Evolutionary conservation across 2,888 invertebrate species (phyloP).

Genomic region (Cerceris rybyensis): DNA sequence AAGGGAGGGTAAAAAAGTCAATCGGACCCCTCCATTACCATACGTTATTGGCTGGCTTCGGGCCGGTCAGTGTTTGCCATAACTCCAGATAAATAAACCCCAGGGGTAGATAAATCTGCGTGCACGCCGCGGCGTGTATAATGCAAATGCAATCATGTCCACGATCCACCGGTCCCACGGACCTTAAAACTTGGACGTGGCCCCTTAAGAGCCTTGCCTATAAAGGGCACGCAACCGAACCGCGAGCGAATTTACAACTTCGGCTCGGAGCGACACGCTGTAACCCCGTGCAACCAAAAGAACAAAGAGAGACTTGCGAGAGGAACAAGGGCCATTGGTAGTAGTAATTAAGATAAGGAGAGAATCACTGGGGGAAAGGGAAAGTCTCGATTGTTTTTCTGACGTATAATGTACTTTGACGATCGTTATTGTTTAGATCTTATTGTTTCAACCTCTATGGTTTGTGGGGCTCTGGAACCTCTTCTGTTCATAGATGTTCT

Average conservation of each 20-base stretch:
- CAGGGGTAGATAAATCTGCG: conserved; percentile 78
- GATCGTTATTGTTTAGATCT: too few relatives aligned
- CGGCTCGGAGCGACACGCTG: conserved; percentile 53
- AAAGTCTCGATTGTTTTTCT: too few relatives aligned
- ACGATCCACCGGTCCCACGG: conserved; percentile 67
- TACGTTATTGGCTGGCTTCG: conserved; percentile 77
- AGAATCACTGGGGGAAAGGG: not conserved
- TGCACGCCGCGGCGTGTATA: conserved; percentile 78
- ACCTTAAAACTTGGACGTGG: conserved; percentile 70
- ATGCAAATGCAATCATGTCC: conserved; percentile 81
- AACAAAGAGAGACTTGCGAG: conserved; percentile 20
- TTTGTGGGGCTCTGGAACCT: too few relatives aligned
- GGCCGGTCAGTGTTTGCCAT: conserved; percentile 78
- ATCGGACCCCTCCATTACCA: conserved; percentile 79
- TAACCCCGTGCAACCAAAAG: conserved; percentile 41
- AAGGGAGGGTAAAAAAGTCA: conserved; percentile 69
- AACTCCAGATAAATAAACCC: conserved; percentile 81
- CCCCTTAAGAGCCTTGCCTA: conserved; percentile 64
- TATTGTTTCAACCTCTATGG: too few relatives aligned
- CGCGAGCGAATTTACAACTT: conserved; percentile 66
- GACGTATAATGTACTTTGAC: too few relatives aligned
- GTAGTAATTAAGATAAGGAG: conserved; percentile 58
- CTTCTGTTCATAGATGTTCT: too few relatives aligned
- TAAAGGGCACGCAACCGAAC: conserved; percentile 69
- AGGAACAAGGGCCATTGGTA: conserved; percentile 7